phyloP scores from a whole-genome alignment of 2,113 vertebrate species.

The Oreochromis aureus region DNA sequence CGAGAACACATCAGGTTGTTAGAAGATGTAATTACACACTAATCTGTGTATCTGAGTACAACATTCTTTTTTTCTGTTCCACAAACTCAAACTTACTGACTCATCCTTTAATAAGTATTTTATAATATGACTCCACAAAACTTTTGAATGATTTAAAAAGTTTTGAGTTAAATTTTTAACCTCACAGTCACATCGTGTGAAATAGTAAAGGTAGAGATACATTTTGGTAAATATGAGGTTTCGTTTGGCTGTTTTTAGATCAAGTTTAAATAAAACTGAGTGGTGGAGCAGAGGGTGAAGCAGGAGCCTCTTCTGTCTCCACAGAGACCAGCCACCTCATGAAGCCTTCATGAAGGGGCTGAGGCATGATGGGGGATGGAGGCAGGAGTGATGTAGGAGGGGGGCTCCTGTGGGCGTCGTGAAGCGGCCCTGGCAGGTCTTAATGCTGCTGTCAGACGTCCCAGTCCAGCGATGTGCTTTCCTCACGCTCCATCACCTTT shows the following conservation, averaged over 20 bases:
- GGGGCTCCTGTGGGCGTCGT: slow-evolving; percentile 6
- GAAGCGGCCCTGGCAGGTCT: slow-evolving; percentile 54
- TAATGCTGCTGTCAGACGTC: slow-evolving; percentile 68
- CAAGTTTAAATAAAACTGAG: neutral
- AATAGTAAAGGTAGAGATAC: neutral
- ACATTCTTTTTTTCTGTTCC: neutral
- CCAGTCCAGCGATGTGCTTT: slow-evolving; percentile 37
- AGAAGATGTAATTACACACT: neutral
- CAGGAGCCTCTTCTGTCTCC: neutral
- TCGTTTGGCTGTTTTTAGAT: neutral
- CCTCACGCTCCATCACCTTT: slow-evolving; percentile 16
- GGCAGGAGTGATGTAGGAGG: neutral
- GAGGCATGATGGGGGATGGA: slow-evolving; percentile 7
- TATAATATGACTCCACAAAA: neutral
- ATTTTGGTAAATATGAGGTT: neutral
- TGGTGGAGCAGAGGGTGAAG: neutral
- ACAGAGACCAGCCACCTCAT: neutral
- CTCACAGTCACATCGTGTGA: neutral
- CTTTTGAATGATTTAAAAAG: neutral
- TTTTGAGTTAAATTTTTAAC: neutral
- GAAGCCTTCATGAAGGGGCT: neutral
- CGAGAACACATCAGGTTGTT: neutral
- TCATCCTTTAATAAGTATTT: neutral
- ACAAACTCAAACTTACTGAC: neutral
- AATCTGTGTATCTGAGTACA: neutral